Evolutionary conservation across 2,888 invertebrate species (phyloP).

Genomic region (Xanthia icteritia): DNA sequence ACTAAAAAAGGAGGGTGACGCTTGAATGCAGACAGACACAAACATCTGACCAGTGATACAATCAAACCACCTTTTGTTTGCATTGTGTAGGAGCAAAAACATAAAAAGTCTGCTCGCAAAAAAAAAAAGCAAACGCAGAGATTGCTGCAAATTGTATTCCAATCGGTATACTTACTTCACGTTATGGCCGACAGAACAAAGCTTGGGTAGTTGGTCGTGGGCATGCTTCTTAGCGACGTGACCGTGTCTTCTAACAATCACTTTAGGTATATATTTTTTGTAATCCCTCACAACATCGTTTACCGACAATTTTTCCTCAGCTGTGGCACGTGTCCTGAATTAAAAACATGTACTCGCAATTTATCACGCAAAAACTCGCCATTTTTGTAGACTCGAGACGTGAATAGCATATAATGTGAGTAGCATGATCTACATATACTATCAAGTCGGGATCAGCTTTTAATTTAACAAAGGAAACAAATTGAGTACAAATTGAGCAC

Average conservation of each 20-base stretch:
- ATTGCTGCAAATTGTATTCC: slow-evolving; percentile 18
- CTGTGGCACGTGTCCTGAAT: slow-evolving; percentile 92
- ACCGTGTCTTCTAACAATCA: slow-evolving; percentile 93
- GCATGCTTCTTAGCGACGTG: slow-evolving; percentile 95
- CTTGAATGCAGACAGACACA: slow-evolving; percentile 38
- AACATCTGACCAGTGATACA: slow-evolving; percentile 51
- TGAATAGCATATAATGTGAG: slow-evolving; percentile 45
- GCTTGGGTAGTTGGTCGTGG: slow-evolving; percentile 89
- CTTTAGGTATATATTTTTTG: slow-evolving; percentile 95
- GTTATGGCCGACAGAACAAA: slow-evolving; percentile 90
- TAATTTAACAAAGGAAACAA: slow-evolving; percentile 10
- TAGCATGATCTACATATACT: slow-evolving; percentile 9
- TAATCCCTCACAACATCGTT: slow-evolving; percentile 94
- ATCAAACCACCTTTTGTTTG: slow-evolving; percentile 43
- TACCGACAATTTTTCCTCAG: slow-evolving; percentile 93
- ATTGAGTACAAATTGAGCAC: slow-evolving; percentile 15
- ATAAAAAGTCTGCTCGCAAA: slow-evolving; percentile 38
- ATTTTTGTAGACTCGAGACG: slow-evolving; percentile 51
- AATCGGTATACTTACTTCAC: slow-evolving; percentile 86
- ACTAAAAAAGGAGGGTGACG: slow-evolving; percentile 33
- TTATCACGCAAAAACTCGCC: slow-evolving; percentile 40
- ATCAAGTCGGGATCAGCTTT: slow-evolving; percentile 16
- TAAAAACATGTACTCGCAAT: slow-evolving; percentile 48
- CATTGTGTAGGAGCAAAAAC: slow-evolving; percentile 33
- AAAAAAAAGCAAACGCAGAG: slow-evolving; percentile 23